phyloP scores from a whole-genome alignment of 1,140 invertebrate genomes.

The Macrotrachela quadricornifera region DNA sequence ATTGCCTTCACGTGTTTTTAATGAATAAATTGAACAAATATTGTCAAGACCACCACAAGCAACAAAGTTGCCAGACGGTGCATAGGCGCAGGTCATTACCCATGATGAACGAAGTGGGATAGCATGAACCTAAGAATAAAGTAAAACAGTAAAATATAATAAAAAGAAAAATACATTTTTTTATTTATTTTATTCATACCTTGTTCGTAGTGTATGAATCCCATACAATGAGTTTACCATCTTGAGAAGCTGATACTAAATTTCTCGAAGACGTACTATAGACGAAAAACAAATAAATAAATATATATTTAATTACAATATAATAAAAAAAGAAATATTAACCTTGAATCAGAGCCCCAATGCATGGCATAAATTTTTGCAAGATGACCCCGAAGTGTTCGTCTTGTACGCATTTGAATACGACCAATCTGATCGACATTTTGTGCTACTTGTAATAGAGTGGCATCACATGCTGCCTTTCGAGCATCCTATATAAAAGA shows the following conservation, averaged over 20 bases:
- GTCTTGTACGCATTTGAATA: constrained; percentile 88
- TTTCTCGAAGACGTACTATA: constrained; percentile 42
- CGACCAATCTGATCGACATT: constrained; percentile 81
- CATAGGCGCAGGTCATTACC: constrained; percentile 99
- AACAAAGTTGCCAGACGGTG: constrained; percentile 81
- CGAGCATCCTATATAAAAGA: constrained; percentile 64
- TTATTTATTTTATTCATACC: too few species aligned
- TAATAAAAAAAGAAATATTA: not conserved
- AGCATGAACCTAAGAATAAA: constrained; percentile 89
- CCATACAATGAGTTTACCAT: constrained; percentile 78
- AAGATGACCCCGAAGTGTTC: constrained; percentile 80
- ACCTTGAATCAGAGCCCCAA: constrained; percentile 84
- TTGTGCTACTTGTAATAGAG: constrained; percentile 67
- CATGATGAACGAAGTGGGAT: constrained; percentile 87
- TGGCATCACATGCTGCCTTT: constrained; percentile 87
- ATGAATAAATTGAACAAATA: constrained; percentile 84
- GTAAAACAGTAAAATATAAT: constrained; percentile 71
- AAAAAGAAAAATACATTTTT: too few species aligned
- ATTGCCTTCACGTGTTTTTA: constrained; percentile 77
- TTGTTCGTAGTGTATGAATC: too few species aligned
- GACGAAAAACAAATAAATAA: constrained; percentile 9
- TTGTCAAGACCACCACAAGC: constrained; percentile 94
- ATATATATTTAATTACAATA: not conserved
- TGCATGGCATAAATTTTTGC: constrained; percentile 99
- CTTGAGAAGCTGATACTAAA: constrained; percentile 72